Conservation (phyloP, 2,888 invertebrate species). For the Andrena hattorfiana region DNA sequence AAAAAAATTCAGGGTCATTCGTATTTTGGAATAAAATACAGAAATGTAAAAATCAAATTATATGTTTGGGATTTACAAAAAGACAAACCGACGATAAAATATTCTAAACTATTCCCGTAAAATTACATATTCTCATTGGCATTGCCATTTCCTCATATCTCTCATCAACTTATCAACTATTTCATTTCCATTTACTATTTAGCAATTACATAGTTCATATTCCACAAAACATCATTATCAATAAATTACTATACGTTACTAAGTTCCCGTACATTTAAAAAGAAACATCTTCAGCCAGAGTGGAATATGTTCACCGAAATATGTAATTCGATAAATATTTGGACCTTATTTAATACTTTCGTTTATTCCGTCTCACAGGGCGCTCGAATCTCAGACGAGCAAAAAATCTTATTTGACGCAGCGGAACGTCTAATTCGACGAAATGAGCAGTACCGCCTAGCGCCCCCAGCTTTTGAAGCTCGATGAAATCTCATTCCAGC, state of each 20-base stretch:
- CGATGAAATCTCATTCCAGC: conserved; percentile 39
- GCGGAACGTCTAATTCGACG: conserved; percentile 19
- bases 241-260: background rate
- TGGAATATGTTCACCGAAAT: background rate
- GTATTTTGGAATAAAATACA: too few relatives aligned
- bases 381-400: background rate
- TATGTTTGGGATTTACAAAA: too few relatives aligned
- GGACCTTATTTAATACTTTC: background rate
- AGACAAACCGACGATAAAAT: too few relatives aligned
- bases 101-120: too few relatives aligned
- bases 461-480: conserved; percentile 8
- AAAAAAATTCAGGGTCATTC: too few relatives aligned
- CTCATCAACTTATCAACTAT: too few relatives aligned
- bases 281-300: background rate
- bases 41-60: too few relatives aligned
- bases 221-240: too few relatives aligned
- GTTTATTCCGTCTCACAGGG: background rate
- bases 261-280: background rate
- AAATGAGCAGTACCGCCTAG: conserved; percentile 2
- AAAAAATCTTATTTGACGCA: conserved; percentile 22
- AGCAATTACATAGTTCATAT: too few relatives aligned
- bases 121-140: too few relatives aligned
- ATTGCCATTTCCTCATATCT: too few relatives aligned
- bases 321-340: background rate
- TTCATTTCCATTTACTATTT: too few relatives aligned